A percentile compares a stretch with the other conserved stretches of the same genome.
Conservation (phyloP, 2,113 vertebrate genomes). For the Setophaga coronata region DNA sequence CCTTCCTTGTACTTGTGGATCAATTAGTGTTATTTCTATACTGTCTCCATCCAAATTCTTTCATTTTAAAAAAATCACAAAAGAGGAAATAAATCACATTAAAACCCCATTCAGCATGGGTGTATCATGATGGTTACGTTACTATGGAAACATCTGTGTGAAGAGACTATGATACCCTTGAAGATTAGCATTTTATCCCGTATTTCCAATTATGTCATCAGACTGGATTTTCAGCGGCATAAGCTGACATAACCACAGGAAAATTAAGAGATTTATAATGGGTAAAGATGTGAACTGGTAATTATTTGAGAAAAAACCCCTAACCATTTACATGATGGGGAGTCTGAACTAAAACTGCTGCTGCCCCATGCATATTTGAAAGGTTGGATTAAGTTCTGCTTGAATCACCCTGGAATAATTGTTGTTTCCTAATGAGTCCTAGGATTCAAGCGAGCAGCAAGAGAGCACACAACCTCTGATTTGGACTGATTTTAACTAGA, state of each 20-base stretch:
- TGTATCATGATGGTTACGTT: neutral
- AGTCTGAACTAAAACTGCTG: neutral
- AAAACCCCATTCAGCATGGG: neutral
- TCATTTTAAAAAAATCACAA: neutral
- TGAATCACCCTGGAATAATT: neutral
- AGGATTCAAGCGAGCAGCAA: neutral
- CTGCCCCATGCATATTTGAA: neutral
- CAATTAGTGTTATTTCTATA: conserved; percentile 1
- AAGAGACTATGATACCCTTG: neutral
- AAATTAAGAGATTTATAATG: conserved; percentile 11
- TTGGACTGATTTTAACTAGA: neutral
- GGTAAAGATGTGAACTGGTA: neutral
- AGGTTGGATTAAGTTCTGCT: neutral
- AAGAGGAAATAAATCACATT: neutral
- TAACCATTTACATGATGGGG: neutral
- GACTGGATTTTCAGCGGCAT: neutral
- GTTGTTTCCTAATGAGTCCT: neutral
- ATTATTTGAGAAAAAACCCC: neutral
- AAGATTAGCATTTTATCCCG: neutral
- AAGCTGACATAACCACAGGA: neutral
- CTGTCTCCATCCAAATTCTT: neutral
- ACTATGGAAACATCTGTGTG: conserved; percentile 50
- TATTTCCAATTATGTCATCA: conserved; percentile 30
- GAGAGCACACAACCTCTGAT: neutral
- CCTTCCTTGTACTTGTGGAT: neutral